A percentile compares a stretch with the other conserved stretches of the same genome.
phyloP scores from a whole-genome alignment of 2,113 vertebrate genomes.

The Takifugu bimaculatus region DNA sequence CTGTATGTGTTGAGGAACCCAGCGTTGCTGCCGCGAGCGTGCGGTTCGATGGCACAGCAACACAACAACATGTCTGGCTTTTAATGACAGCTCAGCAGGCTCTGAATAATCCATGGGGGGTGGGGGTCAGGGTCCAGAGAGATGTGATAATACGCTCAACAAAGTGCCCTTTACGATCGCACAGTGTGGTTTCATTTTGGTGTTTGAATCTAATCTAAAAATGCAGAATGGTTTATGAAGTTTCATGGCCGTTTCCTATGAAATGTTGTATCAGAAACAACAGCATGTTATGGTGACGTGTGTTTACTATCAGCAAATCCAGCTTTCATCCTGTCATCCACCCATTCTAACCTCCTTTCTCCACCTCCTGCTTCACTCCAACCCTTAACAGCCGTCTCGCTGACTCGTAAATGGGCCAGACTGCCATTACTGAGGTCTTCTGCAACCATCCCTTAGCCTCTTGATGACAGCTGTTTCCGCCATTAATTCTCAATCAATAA shows the following conservation, averaged over 20 bases:
- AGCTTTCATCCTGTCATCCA: conserved; percentile 8
- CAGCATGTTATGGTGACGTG: neutral
- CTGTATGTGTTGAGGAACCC: conserved; percentile 28
- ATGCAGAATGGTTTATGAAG: no score
- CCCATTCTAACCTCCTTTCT: conserved; percentile 18
- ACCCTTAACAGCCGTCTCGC: conserved; percentile 52
- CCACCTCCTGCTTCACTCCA: conserved; percentile 19
- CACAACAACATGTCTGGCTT: conserved; percentile 41
- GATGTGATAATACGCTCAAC: neutral
- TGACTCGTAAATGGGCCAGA: conserved; percentile 60
- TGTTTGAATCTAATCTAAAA: no score
- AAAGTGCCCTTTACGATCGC: no score
- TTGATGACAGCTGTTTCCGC: conserved; percentile 70
- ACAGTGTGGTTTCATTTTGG: no score
- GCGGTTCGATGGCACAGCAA: conserved; percentile 1
- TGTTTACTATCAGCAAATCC: neutral
- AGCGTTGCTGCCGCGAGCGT: conserved; percentile 10
- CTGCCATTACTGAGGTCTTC: conserved; percentile 66
- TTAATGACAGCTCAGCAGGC: neutral
- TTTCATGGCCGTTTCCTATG: no score
- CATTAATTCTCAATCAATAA: conserved; percentile 74
- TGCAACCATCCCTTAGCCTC: conserved; percentile 56
- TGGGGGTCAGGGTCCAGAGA: no score
- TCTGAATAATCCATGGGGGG: neutral
- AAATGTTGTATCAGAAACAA: no score